Evolutionary conservation across 2,888 invertebrate species (phyloP).

Genomic region (Sarcophaga caerulescens): DNA sequence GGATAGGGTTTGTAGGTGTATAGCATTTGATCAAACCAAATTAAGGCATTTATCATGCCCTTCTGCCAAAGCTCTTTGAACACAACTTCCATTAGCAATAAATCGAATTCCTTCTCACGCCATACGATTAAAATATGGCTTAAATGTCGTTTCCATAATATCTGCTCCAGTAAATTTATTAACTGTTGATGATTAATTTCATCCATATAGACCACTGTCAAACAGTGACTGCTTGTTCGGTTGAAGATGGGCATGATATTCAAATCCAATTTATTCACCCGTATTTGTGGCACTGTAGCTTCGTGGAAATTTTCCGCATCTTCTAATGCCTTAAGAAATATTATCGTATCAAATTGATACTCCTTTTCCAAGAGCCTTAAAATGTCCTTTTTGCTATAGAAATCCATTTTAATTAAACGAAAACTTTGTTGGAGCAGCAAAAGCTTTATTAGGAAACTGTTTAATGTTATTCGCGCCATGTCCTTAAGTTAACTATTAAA

Average conservation of each 20-base stretch:
- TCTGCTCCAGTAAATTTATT: background rate
- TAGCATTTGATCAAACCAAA: background rate
- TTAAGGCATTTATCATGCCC: background rate
- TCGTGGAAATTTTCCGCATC: background rate
- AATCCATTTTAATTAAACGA: background rate
- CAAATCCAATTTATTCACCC: background rate
- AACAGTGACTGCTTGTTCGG: background rate
- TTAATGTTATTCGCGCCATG: background rate
- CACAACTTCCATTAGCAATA: background rate
- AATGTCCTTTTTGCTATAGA: background rate
- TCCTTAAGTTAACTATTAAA: background rate
- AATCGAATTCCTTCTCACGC: background rate
- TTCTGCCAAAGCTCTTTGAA: background rate
- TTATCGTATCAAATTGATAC: slow-evolving; percentile 37
- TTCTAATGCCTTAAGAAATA: slow-evolving; percentile 26
- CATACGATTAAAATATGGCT: background rate
- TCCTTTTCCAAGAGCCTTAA: slow-evolving; percentile 19
- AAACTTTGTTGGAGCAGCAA: background rate
- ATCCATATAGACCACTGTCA: slow-evolving; percentile 44
- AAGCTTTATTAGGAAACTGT: background rate
- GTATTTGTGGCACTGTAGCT: background rate
- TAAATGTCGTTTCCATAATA: background rate
- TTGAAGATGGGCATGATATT: background rate
- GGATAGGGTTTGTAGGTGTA: background rate
- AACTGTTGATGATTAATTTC: background rate